Evolutionary conservation across 2,888 invertebrate genomes (phyloP), one percentile per base, ranked within the genome.

Genomic region (Leistus spinibarbis): DNA sequence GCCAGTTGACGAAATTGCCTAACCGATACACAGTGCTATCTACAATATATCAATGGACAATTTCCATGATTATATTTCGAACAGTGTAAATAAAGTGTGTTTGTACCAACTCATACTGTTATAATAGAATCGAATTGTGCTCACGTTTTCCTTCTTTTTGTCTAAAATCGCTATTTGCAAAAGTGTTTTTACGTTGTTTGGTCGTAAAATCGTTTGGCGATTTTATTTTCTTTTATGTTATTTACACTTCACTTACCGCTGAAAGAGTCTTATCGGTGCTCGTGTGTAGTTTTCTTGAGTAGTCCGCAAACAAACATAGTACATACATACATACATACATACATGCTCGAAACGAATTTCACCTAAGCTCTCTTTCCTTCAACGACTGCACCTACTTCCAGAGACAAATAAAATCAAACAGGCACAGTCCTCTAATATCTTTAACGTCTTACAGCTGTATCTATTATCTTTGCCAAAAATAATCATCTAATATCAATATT

Each of bases 231-330:
- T 22, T 40, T 60, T 60, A 60, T 60, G 19, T 60, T 60, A 60
- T 60, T 60, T 60, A 60, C 60, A 60, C 60, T 60, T 60, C 60
- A 60, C 60, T 60, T 60, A 60, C 60, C 22, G 60, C 22, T 60
- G 20, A 60, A 60, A 22, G 22, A 60, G 60, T 60, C 60, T 60
- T 60, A 60, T 60, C 17, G 60, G 60, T 60, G 19, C 60, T 60
- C 60, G 22, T 60, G 60, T 60, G 60, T 60, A 60, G 60, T 60
- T 60, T 17, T 20, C 19, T 22, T 22, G 60, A 60, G 22, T 17
- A 60, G 16, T 60, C 20, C 10, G 17, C 60, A 60, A 60, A 60
- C 60, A 60, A 60, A 40, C 40, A 40, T 40, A 40, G 40, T 40
- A 40, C 40, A n/a, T n/a, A n/a, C n/a, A n/a, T n/a, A n/a, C n/a